These are phyloP conservation scores for Spilarctia lutea DNA, from an alignment of 2,888 invertebrate species.

Conservation along the genomic window DNA sequence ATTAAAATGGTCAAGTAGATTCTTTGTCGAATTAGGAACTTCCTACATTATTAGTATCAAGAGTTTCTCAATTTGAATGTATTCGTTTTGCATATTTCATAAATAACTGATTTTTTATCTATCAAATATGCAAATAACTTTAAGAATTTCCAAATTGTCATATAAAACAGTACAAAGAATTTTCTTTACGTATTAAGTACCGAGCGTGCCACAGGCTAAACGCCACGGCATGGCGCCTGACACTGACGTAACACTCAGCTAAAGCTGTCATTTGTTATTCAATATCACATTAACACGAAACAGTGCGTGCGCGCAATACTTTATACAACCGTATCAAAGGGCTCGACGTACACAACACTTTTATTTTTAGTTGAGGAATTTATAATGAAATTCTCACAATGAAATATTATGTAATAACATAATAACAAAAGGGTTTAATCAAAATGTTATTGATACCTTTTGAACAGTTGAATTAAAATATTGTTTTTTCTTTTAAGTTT, in stretches of 20 bases:
- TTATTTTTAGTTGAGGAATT: conserved; percentile 14
- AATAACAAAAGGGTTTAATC: conserved; percentile 6
- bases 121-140: background rate
- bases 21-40: too few relatives aligned
- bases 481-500: background rate
- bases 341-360: conserved; percentile 13
- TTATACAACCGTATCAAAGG: conserved; percentile 12
- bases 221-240: background rate
- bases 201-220: conserved; percentile 1
- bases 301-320: conserved; percentile 13
- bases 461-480: conserved; percentile 1
- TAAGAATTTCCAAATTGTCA: background rate
- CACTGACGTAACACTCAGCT: conserved; percentile 27
- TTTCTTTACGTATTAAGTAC: background rate
- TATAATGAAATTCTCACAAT: background rate
- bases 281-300: conserved; percentile 28
- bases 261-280: conserved; percentile 28
- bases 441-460: conserved; percentile 13
- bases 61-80: too few relatives aligned
- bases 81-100: too few relatives aligned
- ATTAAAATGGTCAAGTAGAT: too few relatives aligned
- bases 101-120: too few relatives aligned
- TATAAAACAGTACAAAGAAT: background rate
- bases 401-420: conserved; percentile 6
- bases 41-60: too few relatives aligned